phyloP scores from a whole-genome alignment of 2,888 invertebrate genomes.

The Drosophila dives region DNA sequence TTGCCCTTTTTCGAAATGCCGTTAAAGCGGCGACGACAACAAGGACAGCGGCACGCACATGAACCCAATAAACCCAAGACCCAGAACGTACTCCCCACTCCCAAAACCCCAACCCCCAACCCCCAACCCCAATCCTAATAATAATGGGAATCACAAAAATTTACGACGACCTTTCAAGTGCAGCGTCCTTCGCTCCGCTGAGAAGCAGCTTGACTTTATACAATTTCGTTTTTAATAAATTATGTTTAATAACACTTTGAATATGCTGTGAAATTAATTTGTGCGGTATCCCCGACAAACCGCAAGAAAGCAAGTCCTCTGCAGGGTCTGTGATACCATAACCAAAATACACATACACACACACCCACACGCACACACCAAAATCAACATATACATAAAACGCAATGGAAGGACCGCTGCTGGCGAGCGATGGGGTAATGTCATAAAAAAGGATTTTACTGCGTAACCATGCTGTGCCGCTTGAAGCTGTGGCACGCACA shows the following conservation, averaged over 20 bases:
- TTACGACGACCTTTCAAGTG: constrained; percentile 64
- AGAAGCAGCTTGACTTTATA: constrained; percentile 61
- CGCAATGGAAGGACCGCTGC: constrained; percentile 31
- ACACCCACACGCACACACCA: background rate
- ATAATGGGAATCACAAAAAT: constrained; percentile 67
- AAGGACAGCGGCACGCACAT: constrained; percentile 63
- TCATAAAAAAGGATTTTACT: constrained; percentile 80
- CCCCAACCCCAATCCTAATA: constrained; percentile 2
- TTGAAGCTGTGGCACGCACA: constrained; percentile 63
- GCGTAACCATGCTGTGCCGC: constrained; percentile 70
- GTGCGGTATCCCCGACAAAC: constrained; percentile 56
- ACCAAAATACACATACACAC: constrained; percentile 18
- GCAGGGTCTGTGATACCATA: constrained; percentile 35
- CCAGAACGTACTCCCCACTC: background rate
- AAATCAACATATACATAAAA: constrained; percentile 1
- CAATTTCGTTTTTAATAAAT: constrained; percentile 81
- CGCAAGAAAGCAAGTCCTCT: constrained; percentile 50
- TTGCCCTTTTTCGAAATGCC: constrained; percentile 52
- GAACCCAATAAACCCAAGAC: constrained; percentile 54
- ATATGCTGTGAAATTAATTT: constrained; percentile 81
- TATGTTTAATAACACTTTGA: constrained; percentile 82
- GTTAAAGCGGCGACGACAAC: constrained; percentile 55
- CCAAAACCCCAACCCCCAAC: too few relatives aligned
- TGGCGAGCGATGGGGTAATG: constrained; percentile 59
- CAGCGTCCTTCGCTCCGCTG: constrained; percentile 27